phyloP scores from a whole-genome alignment of 2,797 vertebrate genomes.

The Delichon dasypus region DNA sequence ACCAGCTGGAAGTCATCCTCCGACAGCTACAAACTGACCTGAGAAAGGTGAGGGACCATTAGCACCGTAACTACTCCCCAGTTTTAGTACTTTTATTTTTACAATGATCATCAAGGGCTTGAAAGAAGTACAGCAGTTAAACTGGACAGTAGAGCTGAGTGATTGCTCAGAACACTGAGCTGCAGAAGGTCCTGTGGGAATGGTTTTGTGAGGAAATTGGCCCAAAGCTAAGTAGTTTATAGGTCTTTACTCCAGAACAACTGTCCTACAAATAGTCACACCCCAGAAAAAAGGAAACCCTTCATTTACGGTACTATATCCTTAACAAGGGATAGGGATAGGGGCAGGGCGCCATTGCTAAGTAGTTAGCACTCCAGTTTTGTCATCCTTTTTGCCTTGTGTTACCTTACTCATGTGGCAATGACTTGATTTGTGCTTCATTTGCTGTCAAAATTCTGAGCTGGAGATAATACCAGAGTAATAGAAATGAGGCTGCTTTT shows the following conservation, averaged over 20 bases:
- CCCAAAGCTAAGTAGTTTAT: background rate
- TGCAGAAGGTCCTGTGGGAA: background rate
- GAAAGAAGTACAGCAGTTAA: background rate
- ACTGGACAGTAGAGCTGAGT: background rate
- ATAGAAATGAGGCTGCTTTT: background rate
- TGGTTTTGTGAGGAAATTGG: background rate
- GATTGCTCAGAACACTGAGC: background rate
- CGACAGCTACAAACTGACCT: slow-evolving; percentile 94
- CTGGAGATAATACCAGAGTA: background rate
- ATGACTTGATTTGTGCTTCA: background rate
- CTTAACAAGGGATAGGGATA: background rate
- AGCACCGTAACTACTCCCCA: background rate
- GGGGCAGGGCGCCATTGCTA: background rate
- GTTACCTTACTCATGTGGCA: background rate
- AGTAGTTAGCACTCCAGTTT: background rate
- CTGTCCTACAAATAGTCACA: background rate
- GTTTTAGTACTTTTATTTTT: background rate
- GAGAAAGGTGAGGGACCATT: slow-evolving; percentile 81
- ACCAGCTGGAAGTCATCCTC: slow-evolving; percentile 94
- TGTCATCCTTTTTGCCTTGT: background rate
- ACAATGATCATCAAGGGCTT: background rate
- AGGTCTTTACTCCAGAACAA: background rate
- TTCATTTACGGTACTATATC: background rate
- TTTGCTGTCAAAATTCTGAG: background rate
- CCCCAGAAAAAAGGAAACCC: background rate